Conservation (phyloP, 2,113 vertebrate genomes). For the Amphiprion ocellaris region DNA sequence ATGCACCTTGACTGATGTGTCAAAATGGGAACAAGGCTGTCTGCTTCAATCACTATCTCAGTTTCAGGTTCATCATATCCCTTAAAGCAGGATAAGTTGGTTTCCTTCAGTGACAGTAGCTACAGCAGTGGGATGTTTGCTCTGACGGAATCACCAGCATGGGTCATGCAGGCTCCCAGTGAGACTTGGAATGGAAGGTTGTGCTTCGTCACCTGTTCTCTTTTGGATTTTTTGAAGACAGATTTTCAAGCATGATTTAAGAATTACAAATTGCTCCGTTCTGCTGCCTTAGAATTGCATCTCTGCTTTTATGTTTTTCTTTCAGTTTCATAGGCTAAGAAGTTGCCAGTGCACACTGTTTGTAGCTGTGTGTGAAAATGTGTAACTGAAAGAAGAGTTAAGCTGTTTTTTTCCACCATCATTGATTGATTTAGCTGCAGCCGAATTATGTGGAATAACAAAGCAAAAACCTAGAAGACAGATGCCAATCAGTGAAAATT, state of each 20-base stretch:
- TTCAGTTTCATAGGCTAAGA: no score
- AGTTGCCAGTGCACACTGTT: no score
- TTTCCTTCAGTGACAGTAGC: constrained; percentile 35
- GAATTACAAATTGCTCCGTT: no score
- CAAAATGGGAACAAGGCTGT: constrained; percentile 35
- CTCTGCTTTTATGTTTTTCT: no score
- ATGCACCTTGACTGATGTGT: constrained; percentile 44
- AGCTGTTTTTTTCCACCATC: no score
- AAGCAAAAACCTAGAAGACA: no score
- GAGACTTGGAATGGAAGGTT: constrained; percentile 14
- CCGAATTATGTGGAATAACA: no score
- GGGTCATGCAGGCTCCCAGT: constrained; percentile 16
- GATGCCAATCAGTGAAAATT: no score
- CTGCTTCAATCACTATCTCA: constrained; percentile 35
- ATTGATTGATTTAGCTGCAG: no score
- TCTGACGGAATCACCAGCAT: constrained; percentile 17
- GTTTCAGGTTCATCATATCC: constrained; percentile 40
- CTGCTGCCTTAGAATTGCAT: background rate
- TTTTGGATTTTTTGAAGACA: constrained; percentile 5
- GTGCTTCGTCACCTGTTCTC: constrained; percentile 12
- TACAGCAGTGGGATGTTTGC: constrained; percentile 19
- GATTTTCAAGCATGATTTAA: no score
- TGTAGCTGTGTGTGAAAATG: no score
- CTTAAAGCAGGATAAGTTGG: constrained; percentile 27
- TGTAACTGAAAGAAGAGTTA: no score